phyloP scores from a whole-genome alignment of 1,140 invertebrate species.

The Drosophila arizonae region DNA sequence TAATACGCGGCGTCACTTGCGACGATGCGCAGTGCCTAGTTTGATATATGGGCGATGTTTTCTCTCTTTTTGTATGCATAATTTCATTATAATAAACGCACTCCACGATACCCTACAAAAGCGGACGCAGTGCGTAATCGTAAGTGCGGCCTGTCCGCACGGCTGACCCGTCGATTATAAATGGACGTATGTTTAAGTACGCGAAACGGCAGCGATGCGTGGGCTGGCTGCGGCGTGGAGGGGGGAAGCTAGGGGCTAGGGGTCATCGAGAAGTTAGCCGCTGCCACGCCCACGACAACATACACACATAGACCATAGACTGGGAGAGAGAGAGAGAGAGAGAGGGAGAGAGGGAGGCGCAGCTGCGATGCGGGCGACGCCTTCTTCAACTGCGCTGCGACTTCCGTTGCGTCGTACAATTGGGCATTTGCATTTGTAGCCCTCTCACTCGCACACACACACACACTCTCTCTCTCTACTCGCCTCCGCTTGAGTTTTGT shows the following conservation, averaged over 20 bases:
- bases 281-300: conserved; percentile 57
- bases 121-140: conserved; percentile 4
- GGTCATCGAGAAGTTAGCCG: conserved; percentile 12
- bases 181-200: conserved; percentile 73
- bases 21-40: conserved; percentile 55
- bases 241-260: not conserved
- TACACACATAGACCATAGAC: not conserved
- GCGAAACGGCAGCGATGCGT: conserved; percentile 74
- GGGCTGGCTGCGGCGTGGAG: conserved; percentile 21
- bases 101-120: not conserved
- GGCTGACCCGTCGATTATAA: conserved; percentile 70
- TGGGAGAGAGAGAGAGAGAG: not conserved
- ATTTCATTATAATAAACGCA: conserved; percentile 77
- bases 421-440: conserved; percentile 68
- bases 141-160: conserved; percentile 74
- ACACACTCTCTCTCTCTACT: not conserved
- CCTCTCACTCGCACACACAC: not conserved
- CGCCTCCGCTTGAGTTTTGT: conserved; percentile 61
- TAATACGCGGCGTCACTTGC: conserved; percentile 76
- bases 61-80: conserved; percentile 63
- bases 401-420: conserved; percentile 53
- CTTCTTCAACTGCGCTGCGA: conserved; percentile 29
- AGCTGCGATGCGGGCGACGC: conserved; percentile 68
- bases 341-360: not conserved
- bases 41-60: conserved; percentile 78